Evolutionary conservation across 1,140 invertebrate species (phyloP).

Genomic region (Drosophila biarmipes): DNA sequence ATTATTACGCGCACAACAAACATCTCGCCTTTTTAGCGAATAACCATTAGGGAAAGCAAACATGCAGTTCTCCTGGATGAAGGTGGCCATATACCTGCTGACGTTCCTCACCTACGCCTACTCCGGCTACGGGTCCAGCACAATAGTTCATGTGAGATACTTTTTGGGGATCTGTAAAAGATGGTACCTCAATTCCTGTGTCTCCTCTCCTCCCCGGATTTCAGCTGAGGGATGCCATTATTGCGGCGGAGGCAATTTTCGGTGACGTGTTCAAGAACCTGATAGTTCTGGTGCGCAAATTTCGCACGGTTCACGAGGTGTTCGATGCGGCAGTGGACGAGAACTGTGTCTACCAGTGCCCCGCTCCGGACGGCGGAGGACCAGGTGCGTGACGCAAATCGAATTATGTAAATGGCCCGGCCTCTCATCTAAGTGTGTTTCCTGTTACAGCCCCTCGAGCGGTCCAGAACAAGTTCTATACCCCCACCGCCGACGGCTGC

Average conservation of each 20-base stretch:
- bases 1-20: constrained; percentile 9
- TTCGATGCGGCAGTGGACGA: constrained; percentile 94
- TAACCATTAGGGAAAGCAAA: constrained; percentile 12
- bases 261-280: constrained; percentile 90
- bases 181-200: constrained; percentile 14
- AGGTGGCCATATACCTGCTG: constrained; percentile 89
- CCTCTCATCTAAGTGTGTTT: constrained; percentile 4
- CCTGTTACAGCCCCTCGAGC: constrained; percentile 87
- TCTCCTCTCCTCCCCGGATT: constrained; percentile 1
- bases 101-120: constrained; percentile 92
- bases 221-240: constrained; percentile 89
- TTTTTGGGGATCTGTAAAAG: background rate
- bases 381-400: constrained; percentile 59
- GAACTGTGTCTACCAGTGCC: constrained; percentile 91
- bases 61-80: constrained; percentile 90
- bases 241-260: constrained; percentile 91
- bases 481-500: constrained; percentile 91
- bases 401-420: constrained; percentile 60
- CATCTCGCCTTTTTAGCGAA: constrained; percentile 4
- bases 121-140: constrained; percentile 91
- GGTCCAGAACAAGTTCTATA: constrained; percentile 90
- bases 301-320: constrained; percentile 91
- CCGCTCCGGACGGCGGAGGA: constrained; percentile 86
- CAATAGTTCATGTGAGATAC: constrained; percentile 86
- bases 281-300: constrained; percentile 90